These are phyloP conservation scores for Smutsia gigantea DNA, from an alignment of 2,797 vertebrate species.

Conservation along the genomic window DNA sequence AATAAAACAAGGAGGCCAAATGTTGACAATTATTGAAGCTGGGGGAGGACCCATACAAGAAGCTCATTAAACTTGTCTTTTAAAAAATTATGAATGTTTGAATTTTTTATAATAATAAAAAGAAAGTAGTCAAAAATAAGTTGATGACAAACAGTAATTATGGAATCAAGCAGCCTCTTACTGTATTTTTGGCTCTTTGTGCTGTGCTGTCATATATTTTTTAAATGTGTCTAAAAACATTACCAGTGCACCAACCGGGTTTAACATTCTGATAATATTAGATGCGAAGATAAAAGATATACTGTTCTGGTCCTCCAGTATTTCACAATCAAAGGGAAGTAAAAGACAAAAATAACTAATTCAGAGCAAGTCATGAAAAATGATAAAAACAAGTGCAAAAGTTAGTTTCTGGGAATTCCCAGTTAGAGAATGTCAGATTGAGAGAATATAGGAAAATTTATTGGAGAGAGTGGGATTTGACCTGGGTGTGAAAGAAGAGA, in stretches of 20 bases:
- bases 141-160: background rate
- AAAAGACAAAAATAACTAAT: background rate
- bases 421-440: background rate
- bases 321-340: background rate
- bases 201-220: background rate
- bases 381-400: background rate
- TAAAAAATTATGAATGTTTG: background rate
- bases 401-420: background rate
- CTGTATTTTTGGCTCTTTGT: background rate
- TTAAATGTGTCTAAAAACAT: background rate
- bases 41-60: background rate
- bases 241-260: background rate
- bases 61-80: background rate
- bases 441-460: background rate
- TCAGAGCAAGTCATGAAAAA: background rate
- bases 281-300: background rate
- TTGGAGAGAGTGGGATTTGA: background rate
- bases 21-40: background rate
- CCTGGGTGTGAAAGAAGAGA: background rate
- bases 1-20: background rate
- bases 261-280: background rate
- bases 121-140: background rate
- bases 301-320: background rate
- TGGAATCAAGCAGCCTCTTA: background rate
- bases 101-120: background rate